A percentile compares a stretch with the other conserved stretches of the same genome.
These are phyloP conservation scores for Potamilus streckersoni DNA, from an alignment of 1,140 invertebrate species.

Conservation along the genomic window DNA sequence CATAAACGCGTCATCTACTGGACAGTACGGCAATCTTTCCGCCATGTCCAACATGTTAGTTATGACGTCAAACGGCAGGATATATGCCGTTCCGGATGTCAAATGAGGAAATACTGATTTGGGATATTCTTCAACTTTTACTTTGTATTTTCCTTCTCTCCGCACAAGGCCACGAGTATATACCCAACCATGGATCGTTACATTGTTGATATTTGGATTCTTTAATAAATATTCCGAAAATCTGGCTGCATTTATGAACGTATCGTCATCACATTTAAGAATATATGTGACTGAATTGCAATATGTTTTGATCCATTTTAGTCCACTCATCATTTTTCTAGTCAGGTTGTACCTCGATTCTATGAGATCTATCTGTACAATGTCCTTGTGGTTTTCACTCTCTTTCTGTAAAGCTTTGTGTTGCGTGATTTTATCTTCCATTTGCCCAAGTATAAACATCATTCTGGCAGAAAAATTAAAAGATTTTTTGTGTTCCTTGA, in stretches of 20 bases:
- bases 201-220: neutral
- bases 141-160: neutral
- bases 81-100: neutral
- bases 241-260: neutral
- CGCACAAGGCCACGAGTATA: no score
- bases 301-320: neutral
- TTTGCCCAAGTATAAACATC: neutral
- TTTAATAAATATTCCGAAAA: neutral
- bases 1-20: constrained; percentile 1
- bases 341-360: constrained; percentile 3
- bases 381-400: neutral
- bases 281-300: constrained; percentile 2
- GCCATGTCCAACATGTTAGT: neutral
- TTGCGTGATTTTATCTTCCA: no score
- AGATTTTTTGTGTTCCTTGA: no score
- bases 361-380: constrained; percentile 3
- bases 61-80: neutral
- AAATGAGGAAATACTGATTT: neutral
- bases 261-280: constrained; percentile 6
- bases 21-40: neutral
- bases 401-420: neutral
- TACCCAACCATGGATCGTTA: neutral
- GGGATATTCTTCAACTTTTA: neutral
- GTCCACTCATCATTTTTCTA: constrained; percentile 3
- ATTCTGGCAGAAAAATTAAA: no score